phyloP scores from a whole-genome alignment of 2,797 vertebrate genomes.

The Scyliorhinus canicula region DNA sequence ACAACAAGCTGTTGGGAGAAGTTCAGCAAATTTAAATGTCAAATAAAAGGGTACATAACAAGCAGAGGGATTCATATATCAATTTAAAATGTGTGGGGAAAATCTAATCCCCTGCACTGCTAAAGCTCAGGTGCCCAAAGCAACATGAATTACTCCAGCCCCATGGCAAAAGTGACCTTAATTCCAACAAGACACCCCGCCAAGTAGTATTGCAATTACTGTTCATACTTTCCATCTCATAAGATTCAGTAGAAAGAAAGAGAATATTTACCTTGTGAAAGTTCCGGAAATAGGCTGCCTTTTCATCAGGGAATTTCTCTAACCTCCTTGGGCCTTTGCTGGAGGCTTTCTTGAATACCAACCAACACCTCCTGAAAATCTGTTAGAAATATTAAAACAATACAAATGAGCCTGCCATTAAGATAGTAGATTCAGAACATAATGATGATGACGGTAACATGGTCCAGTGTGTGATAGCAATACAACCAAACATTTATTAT shows the following conservation, averaged over 20 bases:
- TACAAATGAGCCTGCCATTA: slow-evolving; percentile 41
- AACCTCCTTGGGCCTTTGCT: slow-evolving; percentile 93
- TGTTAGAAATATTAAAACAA: slow-evolving; percentile 54
- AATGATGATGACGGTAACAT: background rate
- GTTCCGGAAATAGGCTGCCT: slow-evolving; percentile 94
- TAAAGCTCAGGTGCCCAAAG: background rate
- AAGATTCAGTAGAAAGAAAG: background rate
- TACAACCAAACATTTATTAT: background rate
- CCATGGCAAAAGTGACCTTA: background rate
- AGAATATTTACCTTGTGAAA: slow-evolving; percentile 79
- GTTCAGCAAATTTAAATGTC: background rate
- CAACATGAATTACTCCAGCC: background rate
- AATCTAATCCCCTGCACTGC: background rate
- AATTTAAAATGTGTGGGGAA: background rate
- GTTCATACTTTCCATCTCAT: background rate
- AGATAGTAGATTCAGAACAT: slow-evolving; percentile 38
- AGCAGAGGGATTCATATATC: background rate
- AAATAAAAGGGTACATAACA: background rate
- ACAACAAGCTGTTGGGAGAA: background rate
- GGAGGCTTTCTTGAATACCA: slow-evolving; percentile 98
- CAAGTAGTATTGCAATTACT: background rate
- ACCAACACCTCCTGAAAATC: slow-evolving; percentile 96
- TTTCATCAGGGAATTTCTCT: slow-evolving; percentile 97
- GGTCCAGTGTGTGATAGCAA: slow-evolving; percentile 3
- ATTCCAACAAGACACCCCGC: background rate